Base-by-base conservation (phyloP, 2,888 invertebrate species). In the Serripes groenlandicus region DNA sequence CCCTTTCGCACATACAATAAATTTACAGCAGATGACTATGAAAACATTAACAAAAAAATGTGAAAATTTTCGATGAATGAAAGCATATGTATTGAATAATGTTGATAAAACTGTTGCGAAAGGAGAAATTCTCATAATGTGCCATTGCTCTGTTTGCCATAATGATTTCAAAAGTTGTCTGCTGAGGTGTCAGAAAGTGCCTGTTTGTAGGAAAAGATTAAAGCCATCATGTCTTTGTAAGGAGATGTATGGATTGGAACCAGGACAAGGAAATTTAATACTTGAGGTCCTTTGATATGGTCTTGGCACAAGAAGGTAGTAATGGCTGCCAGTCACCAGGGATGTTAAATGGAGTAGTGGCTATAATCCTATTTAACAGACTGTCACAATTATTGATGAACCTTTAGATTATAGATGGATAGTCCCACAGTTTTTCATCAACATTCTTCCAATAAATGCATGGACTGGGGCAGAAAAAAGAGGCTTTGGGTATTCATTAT, bases 321-420 rank as follows among this genome's bases (percentile, higher is more conserved):
- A 62, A 62, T 34, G n/a, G 62, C 34, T n/a, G 28, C 62, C 28
- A n/a, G 32, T 32, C 28, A 30, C 34, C 15, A 9, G n/a, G 62
- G 34, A 34, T 62, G 62, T 34, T 62, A 62, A 62, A 62, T 62
- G 32, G 62, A 62, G 34, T 62, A 18, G 7, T 34, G 34, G 62
- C 32, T 32, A 35, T 34, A 62, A 34, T 62, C n/a, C 62, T 32
- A 62, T 62, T 62, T 62, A 62, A 62, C 62, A 21, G 62, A 34
- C 34, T 62, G 62, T 62, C 62, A 62, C 18, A 42, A 42, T 66
- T 66, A 66, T 66, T 66, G 37, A 66, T 66, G 66, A 42, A 42
- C 42, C 28, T 28, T 66, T 42, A 66, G 66, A 66, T 66, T 35
- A 66, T 42, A 35, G 66, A 34, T 66, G 42, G 42, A 66, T 66